Conservation (phyloP, 2,888 invertebrate species). For the Adelognathus sp. region DNA sequence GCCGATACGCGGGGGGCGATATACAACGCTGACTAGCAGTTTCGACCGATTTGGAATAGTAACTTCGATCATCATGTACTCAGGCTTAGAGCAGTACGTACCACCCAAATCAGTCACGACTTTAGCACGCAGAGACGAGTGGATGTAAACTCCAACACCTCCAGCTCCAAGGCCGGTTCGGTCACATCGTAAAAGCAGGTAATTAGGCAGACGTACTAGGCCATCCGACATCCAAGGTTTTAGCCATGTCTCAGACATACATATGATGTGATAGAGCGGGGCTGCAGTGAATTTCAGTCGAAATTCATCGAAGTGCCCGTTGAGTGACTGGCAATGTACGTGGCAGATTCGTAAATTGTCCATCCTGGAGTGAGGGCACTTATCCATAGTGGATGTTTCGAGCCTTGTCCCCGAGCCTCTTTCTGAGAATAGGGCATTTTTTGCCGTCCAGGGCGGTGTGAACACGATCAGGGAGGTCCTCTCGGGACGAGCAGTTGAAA, state of each 20-base stretch:
- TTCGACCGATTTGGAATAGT: background rate
- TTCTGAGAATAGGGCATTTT: background rate
- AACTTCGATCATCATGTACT: background rate
- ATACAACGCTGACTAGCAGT: background rate
- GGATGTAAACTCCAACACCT: background rate
- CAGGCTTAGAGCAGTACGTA: background rate
- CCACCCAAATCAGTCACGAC: background rate
- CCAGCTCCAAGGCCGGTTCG: background rate
- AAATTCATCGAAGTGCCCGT: background rate
- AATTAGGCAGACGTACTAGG: background rate
- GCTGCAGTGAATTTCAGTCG: background rate
- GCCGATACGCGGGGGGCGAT: background rate
- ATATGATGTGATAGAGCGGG: background rate
- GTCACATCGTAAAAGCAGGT: background rate
- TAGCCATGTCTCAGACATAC: background rate
- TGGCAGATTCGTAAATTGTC: background rate
- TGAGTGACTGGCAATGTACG: background rate
- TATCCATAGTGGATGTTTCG: background rate
- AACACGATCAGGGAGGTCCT: background rate
- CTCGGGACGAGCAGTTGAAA: background rate
- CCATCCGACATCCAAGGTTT: background rate
- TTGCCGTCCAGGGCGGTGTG: background rate
- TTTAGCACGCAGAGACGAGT: background rate
- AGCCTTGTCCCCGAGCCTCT: background rate
- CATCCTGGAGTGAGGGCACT: background rate